Evolutionary conservation across 2,888 invertebrate species (phyloP), one percentile per base, ranked within the genome.

Genomic region (Sthenelais limicola): DNA sequence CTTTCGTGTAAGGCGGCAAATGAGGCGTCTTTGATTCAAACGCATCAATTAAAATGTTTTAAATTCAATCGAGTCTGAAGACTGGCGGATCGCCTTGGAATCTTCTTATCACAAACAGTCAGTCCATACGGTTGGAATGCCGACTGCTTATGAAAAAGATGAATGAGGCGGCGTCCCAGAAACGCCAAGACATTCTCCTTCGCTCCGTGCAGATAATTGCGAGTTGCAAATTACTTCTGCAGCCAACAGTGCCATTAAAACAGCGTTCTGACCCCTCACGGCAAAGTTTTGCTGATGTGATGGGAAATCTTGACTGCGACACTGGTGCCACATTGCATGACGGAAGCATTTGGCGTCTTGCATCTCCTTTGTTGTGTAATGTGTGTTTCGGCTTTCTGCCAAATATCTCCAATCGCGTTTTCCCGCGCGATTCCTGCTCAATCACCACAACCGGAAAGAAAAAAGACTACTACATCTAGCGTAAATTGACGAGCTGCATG

Each of bases 41-140:
- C 26, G 43, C 62, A 62, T 62, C 62, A 62, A 62, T 62, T 62
- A 62, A 62, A 62, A 38, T 62, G 38, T 62, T 62, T 62, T 62
- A 62, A 62, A 38, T 62, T 38, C 35, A 38, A 62, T 38, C 62
- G 62, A 38, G 38, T 24, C 12, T 9, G 62, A 43, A 33, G 62
- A n/a, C n/a, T n/a, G 38, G 38, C 62, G 62, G 38, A 21, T 12
- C 15, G 38, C 9, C 24, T 32, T 32, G 56, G 30, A 28, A 33
- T 56, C 30, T 56, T 56, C 56, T 56, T 56, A 56, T 56, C 56
- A 21, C 32, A 56, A 43, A 56, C 30, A 33, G 56, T 56, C 56
- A 33, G 56, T 33, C 32, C 26, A 56, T 28, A 43, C 18, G 43
- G 43, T 32, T 15, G 24, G 33, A 56, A 30, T 56, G 56, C 15